phyloP scores from a whole-genome alignment of 2,888 invertebrate species.

The Drymonia ruficornis region DNA sequence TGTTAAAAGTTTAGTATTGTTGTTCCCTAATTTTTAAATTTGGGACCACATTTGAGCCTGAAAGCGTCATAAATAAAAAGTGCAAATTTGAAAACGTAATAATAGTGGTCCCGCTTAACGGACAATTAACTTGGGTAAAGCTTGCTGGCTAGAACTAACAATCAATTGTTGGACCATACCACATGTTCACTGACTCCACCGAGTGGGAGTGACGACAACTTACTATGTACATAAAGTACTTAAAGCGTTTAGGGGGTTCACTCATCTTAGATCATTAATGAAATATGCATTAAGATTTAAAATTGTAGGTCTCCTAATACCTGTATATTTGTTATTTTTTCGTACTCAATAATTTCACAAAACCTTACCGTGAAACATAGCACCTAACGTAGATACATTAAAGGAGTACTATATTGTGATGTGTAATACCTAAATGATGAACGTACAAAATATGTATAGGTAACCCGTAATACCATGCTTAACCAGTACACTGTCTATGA shows the following conservation, averaged over 20 bases:
- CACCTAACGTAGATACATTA: conserved; percentile 53
- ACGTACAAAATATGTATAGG: conserved; percentile 79
- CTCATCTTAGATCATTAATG: conserved; percentile 46
- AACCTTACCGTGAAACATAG: conserved; percentile 58
- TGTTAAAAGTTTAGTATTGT: conserved; percentile 17
- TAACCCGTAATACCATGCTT: conserved; percentile 65
- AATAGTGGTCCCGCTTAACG: conserved; percentile 8
- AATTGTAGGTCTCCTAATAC: conserved; percentile 30
- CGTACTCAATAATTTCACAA: conserved; percentile 27
- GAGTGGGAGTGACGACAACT: conserved; percentile 37
- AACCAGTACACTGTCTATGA: conserved; percentile 54
- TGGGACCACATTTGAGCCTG: conserved; percentile 36
- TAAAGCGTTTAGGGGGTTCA: conserved; percentile 57
- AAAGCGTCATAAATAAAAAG: conserved; percentile 11
- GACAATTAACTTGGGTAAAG: conserved; percentile 15
- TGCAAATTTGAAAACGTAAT: conserved; percentile 7
- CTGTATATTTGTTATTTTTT: conserved; percentile 31
- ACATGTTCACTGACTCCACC: conserved; percentile 15
- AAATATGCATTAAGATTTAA: conserved; percentile 17
- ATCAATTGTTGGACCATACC: conserved; percentile 26
- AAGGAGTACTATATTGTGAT: conserved; percentile 70
- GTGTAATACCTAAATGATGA: conserved; percentile 70
- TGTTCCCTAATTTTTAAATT: conserved; percentile 31
- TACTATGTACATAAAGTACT: conserved; percentile 52
- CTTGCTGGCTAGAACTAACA: conserved; percentile 15